phyloP scores from a whole-genome alignment of 2,113 vertebrate genomes.

The Mesitornis unicolor region DNA sequence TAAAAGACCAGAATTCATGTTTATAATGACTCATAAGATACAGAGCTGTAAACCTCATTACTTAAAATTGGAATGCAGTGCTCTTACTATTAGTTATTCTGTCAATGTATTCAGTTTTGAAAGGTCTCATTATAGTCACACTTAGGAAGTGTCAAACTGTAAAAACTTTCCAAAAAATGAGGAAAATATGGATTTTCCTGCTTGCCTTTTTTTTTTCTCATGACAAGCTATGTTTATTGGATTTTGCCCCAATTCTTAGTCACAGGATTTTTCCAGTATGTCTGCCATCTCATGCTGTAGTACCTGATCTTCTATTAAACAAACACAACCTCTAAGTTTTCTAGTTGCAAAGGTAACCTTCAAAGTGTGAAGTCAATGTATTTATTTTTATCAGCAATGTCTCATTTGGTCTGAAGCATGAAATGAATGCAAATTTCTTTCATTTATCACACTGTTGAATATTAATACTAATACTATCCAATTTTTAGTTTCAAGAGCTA shows the following conservation, averaged over 20 bases:
- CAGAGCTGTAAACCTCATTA: background rate
- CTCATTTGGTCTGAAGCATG: background rate
- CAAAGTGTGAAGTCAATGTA: background rate
- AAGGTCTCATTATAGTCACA: background rate
- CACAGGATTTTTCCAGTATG: background rate
- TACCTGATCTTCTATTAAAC: background rate
- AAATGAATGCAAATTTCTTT: constrained; percentile 19
- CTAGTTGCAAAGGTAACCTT: constrained; percentile 35
- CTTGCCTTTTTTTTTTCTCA: background rate
- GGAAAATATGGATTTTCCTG: background rate
- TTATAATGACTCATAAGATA: background rate
- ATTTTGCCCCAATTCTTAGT: background rate
- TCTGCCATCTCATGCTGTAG: background rate
- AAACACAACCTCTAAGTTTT: constrained; percentile 23
- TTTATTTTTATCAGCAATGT: constrained; percentile 10
- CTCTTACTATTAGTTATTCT: background rate
- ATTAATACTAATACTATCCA: constrained; percentile 11
- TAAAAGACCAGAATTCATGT: background rate
- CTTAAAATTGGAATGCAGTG: background rate
- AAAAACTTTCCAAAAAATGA: background rate
- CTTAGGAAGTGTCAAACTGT: background rate
- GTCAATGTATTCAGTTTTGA: background rate
- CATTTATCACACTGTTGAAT: constrained; percentile 12
- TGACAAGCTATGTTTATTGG: background rate
- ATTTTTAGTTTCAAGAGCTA: background rate